Base-by-base conservation (phyloP, 1,140 invertebrate species). In the Drosophila yakuba region DNA sequence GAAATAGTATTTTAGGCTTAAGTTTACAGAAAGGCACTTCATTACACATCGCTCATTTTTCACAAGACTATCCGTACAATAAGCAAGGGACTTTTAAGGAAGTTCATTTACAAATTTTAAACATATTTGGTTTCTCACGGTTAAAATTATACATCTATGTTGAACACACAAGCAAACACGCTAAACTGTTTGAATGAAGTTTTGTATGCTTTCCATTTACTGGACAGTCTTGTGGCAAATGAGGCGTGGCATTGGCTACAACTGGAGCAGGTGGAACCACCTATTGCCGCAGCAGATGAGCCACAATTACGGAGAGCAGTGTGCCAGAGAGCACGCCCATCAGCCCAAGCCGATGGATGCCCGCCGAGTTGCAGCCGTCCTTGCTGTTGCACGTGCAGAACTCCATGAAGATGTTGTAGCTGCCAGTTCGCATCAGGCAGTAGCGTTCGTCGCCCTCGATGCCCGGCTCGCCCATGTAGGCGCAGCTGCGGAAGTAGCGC, bases 241-340 rank as follows among this genome's bases (percentile, higher is more conserved):
- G n/a, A 41, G 45, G 12, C 38, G 8, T 36, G 52, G 25, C 6
- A 63, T 62, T 67, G 35, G 59, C 64, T 72, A 57, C 23, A 35
- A 39, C 20, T 58, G 47, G 39, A n/a, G 12, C 2, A 17, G 0
- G 25, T n/a, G 8, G 11, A 20, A 54, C 15, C 25, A 25, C 25
- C 58, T 86, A 86, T 43, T 80, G 80, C 7, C 76, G 45, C 47
- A 88, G 43, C 0, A 89, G 35, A 4, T 69, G 96, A 95, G 91
- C 97, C 96, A 82, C 97, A 96, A 81, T 96, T 96, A 90, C 99
- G 95, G 95, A 99, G 98, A 98, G 98, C 99, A 15, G 99, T 94
- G 83, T 99, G 95, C 44, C 99, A 94, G 71, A 98, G 98, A 93
- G 98, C 97, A 93, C 99, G 17, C 98, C 97, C 20, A 71, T 2